Conservation (phyloP, 2,888 invertebrate genomes). For the Prosapia bicincta region DNA sequence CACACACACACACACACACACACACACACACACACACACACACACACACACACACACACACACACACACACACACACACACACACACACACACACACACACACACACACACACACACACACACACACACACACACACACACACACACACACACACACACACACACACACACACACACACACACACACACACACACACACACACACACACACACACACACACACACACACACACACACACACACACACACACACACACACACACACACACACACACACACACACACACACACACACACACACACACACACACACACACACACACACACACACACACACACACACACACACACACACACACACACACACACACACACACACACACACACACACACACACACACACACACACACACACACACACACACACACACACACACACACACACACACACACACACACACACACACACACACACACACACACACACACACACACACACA, state of each 20-base stretch:
- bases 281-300: not conserved
- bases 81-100: conserved; percentile 5
- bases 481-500: not conserved
- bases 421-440: not conserved
- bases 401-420: not conserved
- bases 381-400: not conserved
- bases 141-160: conserved; percentile 5
- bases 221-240: not conserved
- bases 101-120: conserved; percentile 5
- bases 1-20: conserved; percentile 5
- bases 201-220: not conserved
- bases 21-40: conserved; percentile 5
- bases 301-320: not conserved
- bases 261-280: not conserved
- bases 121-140: conserved; percentile 5
- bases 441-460: not conserved
- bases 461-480: not conserved
- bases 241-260: not conserved
- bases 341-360: not conserved
- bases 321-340: not conserved
- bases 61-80: conserved; percentile 5
- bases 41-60: conserved; percentile 5
- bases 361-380: not conserved
- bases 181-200: not conserved
- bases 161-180: conserved; percentile 2